A percentile compares a stretch with the other conserved stretches of the same genome.
Evolutionary conservation across 1,140 invertebrate genomes (phyloP).

Genomic region (Acyrthosiphon pisum): DNA sequence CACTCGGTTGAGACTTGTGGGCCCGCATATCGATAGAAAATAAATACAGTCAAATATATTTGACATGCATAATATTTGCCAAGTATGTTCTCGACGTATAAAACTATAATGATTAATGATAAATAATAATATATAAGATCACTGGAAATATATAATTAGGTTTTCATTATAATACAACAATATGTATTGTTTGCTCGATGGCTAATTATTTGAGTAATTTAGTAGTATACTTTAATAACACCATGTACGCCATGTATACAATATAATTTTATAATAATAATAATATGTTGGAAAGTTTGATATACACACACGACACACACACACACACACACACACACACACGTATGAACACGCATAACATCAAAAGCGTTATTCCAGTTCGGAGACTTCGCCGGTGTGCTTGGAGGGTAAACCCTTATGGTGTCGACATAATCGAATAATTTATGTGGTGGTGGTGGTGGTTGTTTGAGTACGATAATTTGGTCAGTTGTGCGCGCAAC

Average conservation of each 20-base stretch:
- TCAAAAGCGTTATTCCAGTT: not conserved
- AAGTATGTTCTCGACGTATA: not conserved
- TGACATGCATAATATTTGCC: not conserved
- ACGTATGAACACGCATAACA: not conserved
- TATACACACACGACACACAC: too few species aligned
- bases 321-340: not conserved
- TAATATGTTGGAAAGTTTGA: not conserved
- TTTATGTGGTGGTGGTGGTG: not conserved
- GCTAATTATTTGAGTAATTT: not conserved
- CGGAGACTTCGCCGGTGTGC: not conserved
- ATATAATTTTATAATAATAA: not conserved
- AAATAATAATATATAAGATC: not conserved
- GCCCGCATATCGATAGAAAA: not conserved
- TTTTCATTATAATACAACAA: not conserved
- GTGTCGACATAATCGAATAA: conserved; percentile 13
- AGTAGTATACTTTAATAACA: not conserved
- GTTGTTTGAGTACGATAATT: not conserved
- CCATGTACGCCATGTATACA: not conserved
- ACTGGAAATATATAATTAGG: not conserved
- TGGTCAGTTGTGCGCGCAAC: not conserved
- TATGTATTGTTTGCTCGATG: not conserved
- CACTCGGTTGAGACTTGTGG: not conserved
- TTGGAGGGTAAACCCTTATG: not conserved
- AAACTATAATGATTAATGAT: not conserved
- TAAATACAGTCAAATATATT: not conserved